Base-by-base conservation (phyloP, 2,888 invertebrate species). In the Phytoseiulus persimilis region DNA sequence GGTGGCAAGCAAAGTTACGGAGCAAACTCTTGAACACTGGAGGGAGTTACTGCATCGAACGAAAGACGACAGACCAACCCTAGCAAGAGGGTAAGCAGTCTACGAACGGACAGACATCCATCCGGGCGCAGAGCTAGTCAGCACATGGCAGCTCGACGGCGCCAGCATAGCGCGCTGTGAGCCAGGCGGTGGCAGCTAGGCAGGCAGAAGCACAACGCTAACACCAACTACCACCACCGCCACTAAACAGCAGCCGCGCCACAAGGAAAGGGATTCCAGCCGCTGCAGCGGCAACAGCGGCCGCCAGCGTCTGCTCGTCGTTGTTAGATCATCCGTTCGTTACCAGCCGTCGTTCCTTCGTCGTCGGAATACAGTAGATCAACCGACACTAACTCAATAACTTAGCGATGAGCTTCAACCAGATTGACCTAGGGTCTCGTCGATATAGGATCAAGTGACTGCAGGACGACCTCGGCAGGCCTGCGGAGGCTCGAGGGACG, bases 181-280 rank as follows among this genome's bases (percentile, higher is more conserved):
- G 65, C 65, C 65, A 65, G 65, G 28, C 65, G 65, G 65, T 65
- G 65, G 65, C 28, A 23, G 65, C 65, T 18, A 11, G 46, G 46
- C 46, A 65, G 39, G 65, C 65, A 65, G 65, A 65, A 65, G 65
- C 65, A 65, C 65, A 65, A 65, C 65, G 65, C 65, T 65, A 65
- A 65, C 65, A 65, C 65, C 65, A 28, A 65, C 65, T 28, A 65
- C 65, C 65, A 65, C 65, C 65, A 28, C 65, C 65, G 65, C 65
- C 65, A 65, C 65, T 65, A 65, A 65, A 65, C 65, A 65, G 65
- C 65, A 65, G 65, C 65, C 65, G 65, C 65, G 65, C 65, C 65
- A 65, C 65, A 65, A 65, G 65, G 65, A 65, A 28, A 65, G 65
- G 65, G 65, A 65, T 65, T 65, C 65, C 65, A 65, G 65, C 65